Evolutionary conservation across 1,140 invertebrate genomes (phyloP), one percentile per base, ranked within the genome.

Genomic region (Heterodera carotae): DNA sequence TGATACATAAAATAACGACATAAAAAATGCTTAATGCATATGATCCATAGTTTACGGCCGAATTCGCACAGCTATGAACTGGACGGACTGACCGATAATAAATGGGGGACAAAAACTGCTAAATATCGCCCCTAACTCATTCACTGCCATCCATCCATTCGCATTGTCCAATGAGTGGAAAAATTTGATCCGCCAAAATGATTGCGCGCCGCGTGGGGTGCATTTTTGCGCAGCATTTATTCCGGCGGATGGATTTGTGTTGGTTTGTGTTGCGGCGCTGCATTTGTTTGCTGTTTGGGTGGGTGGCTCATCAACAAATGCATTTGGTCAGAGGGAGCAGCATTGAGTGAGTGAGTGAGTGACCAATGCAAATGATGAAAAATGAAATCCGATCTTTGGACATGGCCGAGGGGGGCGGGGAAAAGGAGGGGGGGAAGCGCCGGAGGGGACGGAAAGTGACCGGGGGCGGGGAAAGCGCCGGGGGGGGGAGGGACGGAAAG

Each of bases 71-170:
- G n/a, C n/a, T n/a, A n/a, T n/a, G n/a, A n/a, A n/a, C n/a, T n/a
- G n/a, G n/a, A n/a, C n/a, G n/a, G 18, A 53, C 7, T 7, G n/a
- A 5, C 39, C n/a, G 25, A 72, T 2, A 43, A 43, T 5, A 72
- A 72, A 72, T 8, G 29, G n/a, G n/a, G n/a, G 22, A 64, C 22
- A 69, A 56, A 73, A 60, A 68, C 67, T 2, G 67, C 36, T 27
- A 69, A 43, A 25, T 69, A 29, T 31, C 34, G n/a, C 2, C 36
- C 15, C 15, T 4, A 15, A 67, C n/a, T 67, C 22, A 22, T 67
- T n/a, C 22, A 0, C 39, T 2, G 3, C n/a, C n/a, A 18, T 68
- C 4, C 39, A 33, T 22, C 48, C 48, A 53, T 53, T 53, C 12
- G 15, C 15, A 53, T 53, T 53, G 12, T 53, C 12, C 12, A 18